Base-by-base conservation (phyloP, 2,888 invertebrate species). In the Hedya salicella region DNA sequence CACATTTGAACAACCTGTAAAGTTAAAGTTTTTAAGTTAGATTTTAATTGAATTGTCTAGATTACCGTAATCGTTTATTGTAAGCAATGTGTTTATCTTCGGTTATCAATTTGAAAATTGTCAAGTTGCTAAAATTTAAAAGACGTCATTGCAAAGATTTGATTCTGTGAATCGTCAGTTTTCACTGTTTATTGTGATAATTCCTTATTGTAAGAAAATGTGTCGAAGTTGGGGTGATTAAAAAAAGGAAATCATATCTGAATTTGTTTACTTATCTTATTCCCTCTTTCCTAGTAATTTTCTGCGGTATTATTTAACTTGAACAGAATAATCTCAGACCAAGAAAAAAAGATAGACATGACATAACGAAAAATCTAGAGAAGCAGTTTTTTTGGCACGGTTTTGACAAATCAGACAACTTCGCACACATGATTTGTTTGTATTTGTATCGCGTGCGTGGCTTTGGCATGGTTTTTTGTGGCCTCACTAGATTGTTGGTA, bases 131-230 rank as follows among this genome's bases (percentile, higher is more conserved):
- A 72, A 72, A 73, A 72, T 73, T 74, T 66, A 67, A 67, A 80
- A 78, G 83, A 83, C 75, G 79, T 82, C 80, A 78, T 86, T 84
- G 81, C 79, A 75, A 78, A 78, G 72, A 80, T 82, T 86, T 83
- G 90, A 91, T 91, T 91, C 90, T 90, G 86, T 91, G 91, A 91
- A 91, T 91, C 91, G 81, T 86, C 77, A 74, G 86, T 89, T 90
- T 87, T 89, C 86, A 86, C 87, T 88, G 84, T 89, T 85, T 85
- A 87, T 89, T 90, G 91, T 91, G 91, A 91, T 91, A 89, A 85
- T 85, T 79, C 69, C 79, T 75, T 87, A 85, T 78, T 75, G 65
- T 88, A 87, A 88, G 85, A 70, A 73, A 80, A 88, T 87, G 82
- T 88, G 88, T 85, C 79, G 71, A 75, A 73, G 19, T 73, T 82